These are phyloP conservation scores for Oxytorus armatus DNA, from an alignment of 2,888 invertebrate genomes.

Conservation along the genomic window DNA sequence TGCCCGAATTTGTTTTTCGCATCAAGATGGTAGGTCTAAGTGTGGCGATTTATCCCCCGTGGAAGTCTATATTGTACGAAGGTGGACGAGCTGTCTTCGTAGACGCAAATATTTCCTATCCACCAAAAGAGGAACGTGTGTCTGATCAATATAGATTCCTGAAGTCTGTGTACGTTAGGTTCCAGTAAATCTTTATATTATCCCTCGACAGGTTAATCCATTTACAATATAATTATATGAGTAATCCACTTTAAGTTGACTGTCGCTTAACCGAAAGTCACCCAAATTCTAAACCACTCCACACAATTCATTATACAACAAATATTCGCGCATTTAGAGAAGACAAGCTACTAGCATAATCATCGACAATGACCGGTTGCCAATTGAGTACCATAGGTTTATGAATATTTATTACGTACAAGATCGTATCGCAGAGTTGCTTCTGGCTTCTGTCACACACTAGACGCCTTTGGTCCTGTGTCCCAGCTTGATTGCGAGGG, in stretches of 20 bases:
- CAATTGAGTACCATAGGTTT: slow-evolving; percentile 35
- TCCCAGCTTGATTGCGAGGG: slow-evolving; percentile 1
- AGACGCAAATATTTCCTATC: neutral
- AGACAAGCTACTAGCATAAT: neutral
- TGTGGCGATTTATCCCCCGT: neutral
- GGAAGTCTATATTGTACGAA: too few relatives aligned
- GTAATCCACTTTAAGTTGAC: neutral
- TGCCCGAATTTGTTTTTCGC: neutral
- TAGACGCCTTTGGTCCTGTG: slow-evolving; percentile 25
- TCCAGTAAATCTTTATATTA: neutral
- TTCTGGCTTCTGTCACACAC: neutral
- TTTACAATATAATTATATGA: neutral
- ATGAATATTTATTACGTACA: slow-evolving; percentile 62
- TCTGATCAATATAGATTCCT: neutral
- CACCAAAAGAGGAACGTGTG: neutral
- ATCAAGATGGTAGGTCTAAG: neutral
- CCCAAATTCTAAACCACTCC: neutral
- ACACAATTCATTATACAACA: neutral
- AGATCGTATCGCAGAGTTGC: slow-evolving; percentile 31
- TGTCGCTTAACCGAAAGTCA: neutral
- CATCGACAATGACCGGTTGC: neutral
- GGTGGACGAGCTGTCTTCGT: neutral
- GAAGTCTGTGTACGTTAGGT: neutral
- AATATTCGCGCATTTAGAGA: neutral
- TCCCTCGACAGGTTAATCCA: neutral